Base-by-base conservation (phyloP, 2,113 vertebrate genomes). In the Notothenia rossii region DNA sequence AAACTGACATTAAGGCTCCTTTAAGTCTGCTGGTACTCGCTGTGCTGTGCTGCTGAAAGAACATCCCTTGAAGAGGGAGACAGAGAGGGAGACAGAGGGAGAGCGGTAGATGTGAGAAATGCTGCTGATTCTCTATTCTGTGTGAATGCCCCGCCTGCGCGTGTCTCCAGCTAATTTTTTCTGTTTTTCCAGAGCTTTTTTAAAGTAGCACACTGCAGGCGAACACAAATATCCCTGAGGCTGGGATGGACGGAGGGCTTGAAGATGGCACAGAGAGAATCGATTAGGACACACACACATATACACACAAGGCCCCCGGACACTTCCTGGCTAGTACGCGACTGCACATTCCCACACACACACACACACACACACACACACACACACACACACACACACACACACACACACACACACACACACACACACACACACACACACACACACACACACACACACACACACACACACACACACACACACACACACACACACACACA, bases 181-280 rank as follows among this genome's bases (percentile, higher is more conserved):
- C 55, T 61, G n/a, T 63, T 58, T 81, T 81, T 75, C 45, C 68
- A 49, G 56, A 60, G 72, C 62, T 77, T 46, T 85, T 86, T 88
- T 88, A 86, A 83, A 87, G 88, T 82, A 63, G 83, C 82, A 83
- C 78, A 84, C 90, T 91, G 83, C 86, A 53, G 89, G 81, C 75
- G 86, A 86, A 88, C 85, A 89, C 77, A 93, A 92, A 91, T 80
- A 90, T 84, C 86, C 88, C 87, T 18, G 22, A 68, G 89, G 87
- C 81, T 50, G 76, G 45, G 56, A 63, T 51, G 68, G 36, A 64
- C 78, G 72, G 71, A 77, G 40, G 77, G 69, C 56, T 85, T 82
- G 72, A 88, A 90, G 79, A 86, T 61, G 72, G 70, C 83, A 89
- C 72, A 89, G 86, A 86, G 85, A 91, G 86, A 91, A 91, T 91